Percentiles rank a stretch among this genome's conserved stretches.
Conservation (phyloP, 1,140 invertebrate genomes). For the Heliothis subflexa region DNA sequence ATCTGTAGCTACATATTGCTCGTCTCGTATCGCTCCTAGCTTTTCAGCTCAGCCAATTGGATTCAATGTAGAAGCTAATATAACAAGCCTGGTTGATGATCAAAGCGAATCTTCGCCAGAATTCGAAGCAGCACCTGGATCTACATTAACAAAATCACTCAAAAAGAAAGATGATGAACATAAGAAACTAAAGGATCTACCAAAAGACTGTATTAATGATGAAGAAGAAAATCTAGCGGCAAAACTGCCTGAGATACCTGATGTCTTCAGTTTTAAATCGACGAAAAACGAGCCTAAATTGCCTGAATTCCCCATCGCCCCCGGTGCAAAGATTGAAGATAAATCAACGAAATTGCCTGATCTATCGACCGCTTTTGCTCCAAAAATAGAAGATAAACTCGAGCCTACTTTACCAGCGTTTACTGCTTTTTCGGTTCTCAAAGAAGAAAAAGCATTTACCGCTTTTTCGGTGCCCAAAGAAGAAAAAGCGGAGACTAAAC, state of each 20-base stretch:
- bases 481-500: conserved; percentile 36
- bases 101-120: background rate
- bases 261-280: background rate
- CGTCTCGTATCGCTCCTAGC: background rate
- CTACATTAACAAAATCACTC: background rate
- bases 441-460: conserved; percentile 12
- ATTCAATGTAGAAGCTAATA: conserved; percentile 42
- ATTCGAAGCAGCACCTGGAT: background rate
- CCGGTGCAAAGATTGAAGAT: background rate
- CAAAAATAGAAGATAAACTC: conserved; percentile 21
- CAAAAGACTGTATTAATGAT: background rate
- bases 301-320: background rate
- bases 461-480: background rate
- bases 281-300: background rate
- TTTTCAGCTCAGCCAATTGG: background rate
- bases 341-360: background rate
- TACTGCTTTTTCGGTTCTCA: background rate
- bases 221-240: background rate
- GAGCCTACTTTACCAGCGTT: background rate
- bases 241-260: background rate
- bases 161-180: background rate
- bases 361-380: background rate
- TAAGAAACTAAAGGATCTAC: background rate
- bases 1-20: conserved; percentile 45
- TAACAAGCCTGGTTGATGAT: conserved; percentile 41